Conservation (phyloP, 2,888 invertebrate genomes). For the Xestia c-nigrum region DNA sequence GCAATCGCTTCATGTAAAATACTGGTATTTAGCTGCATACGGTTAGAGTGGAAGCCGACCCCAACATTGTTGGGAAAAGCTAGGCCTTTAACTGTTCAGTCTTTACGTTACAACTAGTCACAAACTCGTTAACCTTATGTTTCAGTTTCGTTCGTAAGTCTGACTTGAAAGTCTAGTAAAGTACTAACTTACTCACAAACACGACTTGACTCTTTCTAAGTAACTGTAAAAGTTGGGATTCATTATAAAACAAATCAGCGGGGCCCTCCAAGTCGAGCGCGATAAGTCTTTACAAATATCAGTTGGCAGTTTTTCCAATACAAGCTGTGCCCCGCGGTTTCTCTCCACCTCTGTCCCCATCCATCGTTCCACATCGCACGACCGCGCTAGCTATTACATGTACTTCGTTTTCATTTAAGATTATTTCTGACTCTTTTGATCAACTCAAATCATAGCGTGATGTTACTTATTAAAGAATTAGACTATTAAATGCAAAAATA, state of each 20-base stretch:
- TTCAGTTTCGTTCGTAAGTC: too few relatives aligned
- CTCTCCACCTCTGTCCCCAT: neutral
- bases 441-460: neutral
- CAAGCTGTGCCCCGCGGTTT: neutral
- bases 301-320: neutral
- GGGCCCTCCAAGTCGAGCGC: too few relatives aligned
- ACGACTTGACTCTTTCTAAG: neutral
- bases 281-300: neutral
- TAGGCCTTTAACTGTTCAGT: too few relatives aligned
- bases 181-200: neutral
- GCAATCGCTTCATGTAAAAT: too few relatives aligned
- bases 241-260: neutral
- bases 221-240: neutral
- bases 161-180: neutral
- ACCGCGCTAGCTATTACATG: neutral
- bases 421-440: neutral
- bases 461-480: neutral
- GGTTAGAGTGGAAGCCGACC: too few relatives aligned
- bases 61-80: too few relatives aligned
- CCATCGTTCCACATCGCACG: neutral
- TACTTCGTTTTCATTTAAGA: neutral
- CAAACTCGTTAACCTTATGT: neutral
- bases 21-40: too few relatives aligned
- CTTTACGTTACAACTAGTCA: neutral
- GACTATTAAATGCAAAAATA: neutral